Evolutionary conservation across 2,888 invertebrate genomes (phyloP).

Genomic region (Leptinotarsa tumamoca): DNA sequence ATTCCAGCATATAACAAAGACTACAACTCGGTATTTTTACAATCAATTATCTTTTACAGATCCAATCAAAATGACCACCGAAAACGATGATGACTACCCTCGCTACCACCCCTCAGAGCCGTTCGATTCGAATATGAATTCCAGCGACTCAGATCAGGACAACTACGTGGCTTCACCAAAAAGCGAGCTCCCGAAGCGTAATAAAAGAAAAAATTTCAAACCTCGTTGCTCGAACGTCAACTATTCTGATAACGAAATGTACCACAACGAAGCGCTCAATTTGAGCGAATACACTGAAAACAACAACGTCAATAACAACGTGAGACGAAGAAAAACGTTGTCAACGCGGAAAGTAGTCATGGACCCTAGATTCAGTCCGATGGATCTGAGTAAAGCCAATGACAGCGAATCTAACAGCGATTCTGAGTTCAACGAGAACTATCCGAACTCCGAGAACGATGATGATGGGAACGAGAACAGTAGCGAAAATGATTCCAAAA

Average conservation of each 20-base stretch:
- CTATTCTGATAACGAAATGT: slow-evolving; percentile 66
- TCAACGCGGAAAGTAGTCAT: slow-evolving; percentile 57
- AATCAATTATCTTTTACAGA: slow-evolving; percentile 57
- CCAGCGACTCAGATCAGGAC: slow-evolving; percentile 70
- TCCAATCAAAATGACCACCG: slow-evolving; percentile 63
- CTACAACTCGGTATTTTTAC: no score
- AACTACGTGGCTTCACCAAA: slow-evolving; percentile 57
- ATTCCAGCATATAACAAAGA: not conserved
- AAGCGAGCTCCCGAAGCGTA: slow-evolving; percentile 74
- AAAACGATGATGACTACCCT: slow-evolving; percentile 59
- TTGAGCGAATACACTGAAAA: slow-evolving; percentile 56
- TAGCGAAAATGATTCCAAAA: slow-evolving; percentile 58
- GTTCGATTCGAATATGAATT: slow-evolving; percentile 65
- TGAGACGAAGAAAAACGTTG: slow-evolving; percentile 59
- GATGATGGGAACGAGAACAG: slow-evolving; percentile 63
- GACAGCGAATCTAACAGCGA: slow-evolving; percentile 62
- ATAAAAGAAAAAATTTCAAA: slow-evolving; percentile 83
- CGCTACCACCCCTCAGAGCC: slow-evolving; percentile 52
- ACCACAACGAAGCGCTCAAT: slow-evolving; percentile 52
- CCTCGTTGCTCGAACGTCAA: slow-evolving; percentile 75
- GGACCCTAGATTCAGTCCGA: slow-evolving; percentile 58
- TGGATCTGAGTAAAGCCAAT: slow-evolving; percentile 64
- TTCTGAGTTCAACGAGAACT: slow-evolving; percentile 56
- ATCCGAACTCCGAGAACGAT: slow-evolving; percentile 64
- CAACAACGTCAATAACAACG: slow-evolving; percentile 61